These are phyloP conservation scores for Mionectes olivaceus DNA, from an alignment of 2,797 vertebrate genomes.

Conservation along the genomic window DNA sequence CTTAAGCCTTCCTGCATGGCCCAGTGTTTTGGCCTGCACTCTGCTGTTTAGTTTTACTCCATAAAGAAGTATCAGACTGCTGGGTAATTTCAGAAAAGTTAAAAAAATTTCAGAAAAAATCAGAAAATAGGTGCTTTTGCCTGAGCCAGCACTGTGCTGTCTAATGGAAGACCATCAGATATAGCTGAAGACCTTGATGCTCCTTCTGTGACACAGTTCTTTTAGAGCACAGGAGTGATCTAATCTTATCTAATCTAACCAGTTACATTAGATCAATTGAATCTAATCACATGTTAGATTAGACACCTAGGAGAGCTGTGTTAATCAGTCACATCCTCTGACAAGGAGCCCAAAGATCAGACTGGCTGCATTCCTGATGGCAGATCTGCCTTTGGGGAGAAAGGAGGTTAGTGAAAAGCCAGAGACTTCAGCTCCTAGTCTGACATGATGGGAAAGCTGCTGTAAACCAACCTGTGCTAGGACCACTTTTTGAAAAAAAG, in stretches of 20 bases:
- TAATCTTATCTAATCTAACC: background rate
- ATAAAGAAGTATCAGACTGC: background rate
- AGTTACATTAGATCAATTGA: background rate
- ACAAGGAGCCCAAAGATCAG: background rate
- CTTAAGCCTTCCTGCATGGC: background rate
- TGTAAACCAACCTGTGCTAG: background rate
- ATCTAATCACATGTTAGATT: background rate
- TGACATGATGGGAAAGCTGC: background rate
- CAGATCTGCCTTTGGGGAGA: background rate
- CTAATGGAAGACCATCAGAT: background rate
- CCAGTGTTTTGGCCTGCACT: background rate
- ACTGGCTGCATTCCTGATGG: background rate
- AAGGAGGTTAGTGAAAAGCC: background rate
- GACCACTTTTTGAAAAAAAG: background rate
- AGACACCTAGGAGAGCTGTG: background rate
- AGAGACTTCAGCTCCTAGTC: background rate
- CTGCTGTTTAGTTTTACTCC: background rate
- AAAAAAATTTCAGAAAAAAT: background rate
- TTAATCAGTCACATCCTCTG: background rate
- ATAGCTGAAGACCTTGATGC: background rate
- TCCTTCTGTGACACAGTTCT: background rate
- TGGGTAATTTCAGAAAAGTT: background rate
- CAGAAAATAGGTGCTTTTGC: background rate
- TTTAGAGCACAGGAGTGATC: background rate
- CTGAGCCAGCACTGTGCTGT: background rate